Conservation (phyloP, 2,888 invertebrate genomes). For the Beris chalybata region DNA sequence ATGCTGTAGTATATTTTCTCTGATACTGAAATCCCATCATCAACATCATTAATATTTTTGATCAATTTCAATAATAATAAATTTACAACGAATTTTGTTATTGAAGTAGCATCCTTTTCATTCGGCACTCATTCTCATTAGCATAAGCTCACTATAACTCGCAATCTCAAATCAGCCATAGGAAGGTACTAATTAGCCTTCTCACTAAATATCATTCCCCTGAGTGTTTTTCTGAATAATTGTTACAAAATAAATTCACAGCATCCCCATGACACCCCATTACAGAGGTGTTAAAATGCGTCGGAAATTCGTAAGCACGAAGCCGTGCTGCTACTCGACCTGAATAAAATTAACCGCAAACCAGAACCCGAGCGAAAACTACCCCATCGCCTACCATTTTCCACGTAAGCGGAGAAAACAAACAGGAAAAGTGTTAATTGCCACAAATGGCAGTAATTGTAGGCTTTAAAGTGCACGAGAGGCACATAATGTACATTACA, state of each 20-base stretch:
- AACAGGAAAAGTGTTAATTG: slow-evolving; percentile 58
- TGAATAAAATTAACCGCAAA: slow-evolving; percentile 39
- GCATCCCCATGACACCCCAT: slow-evolving; percentile 35
- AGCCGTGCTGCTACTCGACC: slow-evolving; percentile 28
- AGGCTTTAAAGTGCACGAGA: slow-evolving; percentile 45
- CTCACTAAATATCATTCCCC: slow-evolving; percentile 32
- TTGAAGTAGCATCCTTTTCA: too few relatives aligned
- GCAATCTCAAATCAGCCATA: slow-evolving; percentile 21
- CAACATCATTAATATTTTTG: too few relatives aligned
- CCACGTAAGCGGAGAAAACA: slow-evolving; percentile 43
- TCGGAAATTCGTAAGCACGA: slow-evolving; percentile 35
- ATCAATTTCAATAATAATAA: too few relatives aligned
- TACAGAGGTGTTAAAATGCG: slow-evolving; percentile 39
- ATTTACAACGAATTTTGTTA: too few relatives aligned
- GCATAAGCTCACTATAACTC: slow-evolving; percentile 8
- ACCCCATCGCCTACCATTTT: slow-evolving; percentile 22
- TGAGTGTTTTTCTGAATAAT: slow-evolving; percentile 38
- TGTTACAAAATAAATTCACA: slow-evolving; percentile 38
- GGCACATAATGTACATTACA: slow-evolving; percentile 24
- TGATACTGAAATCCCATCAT: too few relatives aligned
- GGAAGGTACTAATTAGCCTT: slow-evolving; percentile 15
- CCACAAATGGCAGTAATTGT: slow-evolving; percentile 58
- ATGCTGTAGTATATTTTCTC: too few relatives aligned
- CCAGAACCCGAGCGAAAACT: slow-evolving; percentile 18
- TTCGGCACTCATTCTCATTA: background rate